Conservation (phyloP, 2,113 vertebrate species). For the Axis porcinus region DNA sequence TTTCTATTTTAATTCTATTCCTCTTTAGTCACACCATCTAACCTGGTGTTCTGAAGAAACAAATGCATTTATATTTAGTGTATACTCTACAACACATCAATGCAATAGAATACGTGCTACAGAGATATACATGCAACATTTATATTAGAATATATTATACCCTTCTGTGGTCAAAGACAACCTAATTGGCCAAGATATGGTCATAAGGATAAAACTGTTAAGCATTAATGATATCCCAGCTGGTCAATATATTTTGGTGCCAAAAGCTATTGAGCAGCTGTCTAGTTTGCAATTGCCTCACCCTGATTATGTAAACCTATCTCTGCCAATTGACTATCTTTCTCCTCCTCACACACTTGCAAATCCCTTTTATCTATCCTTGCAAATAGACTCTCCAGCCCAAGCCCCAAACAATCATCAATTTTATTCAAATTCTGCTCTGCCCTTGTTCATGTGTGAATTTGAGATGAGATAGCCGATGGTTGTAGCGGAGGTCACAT, state of each 20-base stretch:
- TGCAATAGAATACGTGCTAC: not conserved
- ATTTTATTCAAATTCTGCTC: conserved; percentile 42
- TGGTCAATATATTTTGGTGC: conserved; percentile 72
- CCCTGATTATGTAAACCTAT: conserved; percentile 58
- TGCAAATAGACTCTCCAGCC: conserved; percentile 33
- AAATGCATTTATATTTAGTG: conserved; percentile 55
- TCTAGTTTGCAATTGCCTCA: conserved; percentile 40
- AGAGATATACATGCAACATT: conserved; percentile 33
- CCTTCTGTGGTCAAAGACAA: conserved; percentile 59
- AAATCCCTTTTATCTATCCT: conserved; percentile 32
- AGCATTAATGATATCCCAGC: conserved; percentile 69
- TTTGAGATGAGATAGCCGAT: not conserved
- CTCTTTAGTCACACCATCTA: conserved; percentile 18
- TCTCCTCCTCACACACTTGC: not conserved
- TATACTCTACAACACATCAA: conserved; percentile 47
- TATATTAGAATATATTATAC: conserved; percentile 48
- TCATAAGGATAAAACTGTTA: conserved; percentile 66
- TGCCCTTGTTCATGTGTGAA: not conserved
- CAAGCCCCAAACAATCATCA: conserved; percentile 5
- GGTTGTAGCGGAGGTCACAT: not conserved
- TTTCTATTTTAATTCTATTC: conserved; percentile 43
- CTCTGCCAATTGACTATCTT: conserved; percentile 45
- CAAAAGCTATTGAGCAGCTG: conserved; percentile 74
- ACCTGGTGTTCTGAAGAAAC: not conserved
- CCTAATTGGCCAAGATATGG: conserved; percentile 66